A percentile compares a stretch with the other conserved stretches of the same genome.
phyloP scores from a whole-genome alignment of 2,888 invertebrate genomes.

The Drosophila paranaensis region DNA sequence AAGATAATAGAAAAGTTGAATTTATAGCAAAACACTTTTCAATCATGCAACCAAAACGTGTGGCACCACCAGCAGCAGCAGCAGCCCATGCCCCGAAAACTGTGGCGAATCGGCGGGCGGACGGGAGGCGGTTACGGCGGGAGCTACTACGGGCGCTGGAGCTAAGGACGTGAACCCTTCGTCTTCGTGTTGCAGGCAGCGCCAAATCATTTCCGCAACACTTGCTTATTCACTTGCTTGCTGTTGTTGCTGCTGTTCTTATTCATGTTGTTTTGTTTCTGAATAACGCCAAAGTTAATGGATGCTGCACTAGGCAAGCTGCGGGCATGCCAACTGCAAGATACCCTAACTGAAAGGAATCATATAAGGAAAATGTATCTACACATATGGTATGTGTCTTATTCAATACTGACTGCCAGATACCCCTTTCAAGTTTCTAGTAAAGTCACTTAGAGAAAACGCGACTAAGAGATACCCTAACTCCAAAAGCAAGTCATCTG shows the following conservation, averaged over 20 bases:
- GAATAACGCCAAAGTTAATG: conserved; percentile 53
- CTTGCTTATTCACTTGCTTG: conserved; percentile 65
- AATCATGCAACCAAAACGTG: conserved; percentile 72
- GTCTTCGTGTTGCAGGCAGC: conserved; percentile 36
- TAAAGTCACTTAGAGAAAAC: neutral
- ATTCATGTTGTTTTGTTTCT: conserved; percentile 45
- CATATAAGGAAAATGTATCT: too few species aligned
- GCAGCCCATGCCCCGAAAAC: conserved; percentile 3
- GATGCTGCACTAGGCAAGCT: neutral
- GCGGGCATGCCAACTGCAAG: neutral
- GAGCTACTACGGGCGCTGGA: neutral
- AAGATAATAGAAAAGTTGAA: conserved; percentile 76
- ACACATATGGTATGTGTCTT: neutral
- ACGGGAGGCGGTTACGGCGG: neutral
- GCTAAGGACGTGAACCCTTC: conserved; percentile 37
- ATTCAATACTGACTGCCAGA: neutral
- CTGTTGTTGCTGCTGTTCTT: conserved; percentile 31
- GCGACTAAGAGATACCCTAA: neutral
- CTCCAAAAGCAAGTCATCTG: too few species aligned
- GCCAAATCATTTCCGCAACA: conserved; percentile 79
- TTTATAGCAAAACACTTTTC: conserved; percentile 76
- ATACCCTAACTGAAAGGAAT: conserved; percentile 14
- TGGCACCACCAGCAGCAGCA: conserved; percentile 8
- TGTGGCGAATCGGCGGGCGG: neutral
- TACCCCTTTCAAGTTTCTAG: neutral